Base-by-base conservation (phyloP, 2,888 invertebrate species). In the Conomelus anceps region DNA sequence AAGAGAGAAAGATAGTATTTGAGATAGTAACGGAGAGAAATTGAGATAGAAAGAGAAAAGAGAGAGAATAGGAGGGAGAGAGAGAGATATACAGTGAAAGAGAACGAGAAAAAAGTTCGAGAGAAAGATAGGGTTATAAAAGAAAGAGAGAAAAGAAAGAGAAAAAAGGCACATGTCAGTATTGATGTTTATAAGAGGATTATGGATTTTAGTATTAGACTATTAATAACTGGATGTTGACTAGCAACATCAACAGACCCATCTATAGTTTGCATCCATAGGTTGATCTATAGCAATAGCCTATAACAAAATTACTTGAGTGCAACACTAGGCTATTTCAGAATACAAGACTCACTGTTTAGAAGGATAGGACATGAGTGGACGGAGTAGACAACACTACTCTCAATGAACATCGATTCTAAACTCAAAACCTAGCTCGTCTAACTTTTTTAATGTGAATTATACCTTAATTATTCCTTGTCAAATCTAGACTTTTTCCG, bases 31-130 rank as follows among this genome's bases (percentile, higher is more conserved):
- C 22, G 23, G 22, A 23, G 29, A 63, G n/a, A n/a, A n/a, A n/a
- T n/a, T n/a, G n/a, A n/a, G 22, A 11, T 22, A 23, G 87, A 87
- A 23, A 87, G 26, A 26, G 88, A 22, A 22, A 63, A 41, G 41
- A 23, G 0, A 23, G 22, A 23, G 13, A 11, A 23, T 20, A 41
- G 23, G 24, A 92, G 91, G 92, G 92, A 92, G 92, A 92, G 91
- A 92, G 92, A 92, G 92, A 92, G 92, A 90, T n/a, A 34, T 13
- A 13, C 7, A 88, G n/a, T 20, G 86, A 85, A 84, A 85, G 34
- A 89, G 41, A 92, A 92, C 92, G 92, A 92, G 92, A 93, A 88
- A 26, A 92, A 92, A 93, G 90, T 93, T 91, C 92, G 91, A 92
- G 91, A 92, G 92, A 90, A 84, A 90, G 88, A 86, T 0, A 89